Base-by-base conservation (phyloP, 2,888 invertebrate species). In the Bugula neritina region DNA sequence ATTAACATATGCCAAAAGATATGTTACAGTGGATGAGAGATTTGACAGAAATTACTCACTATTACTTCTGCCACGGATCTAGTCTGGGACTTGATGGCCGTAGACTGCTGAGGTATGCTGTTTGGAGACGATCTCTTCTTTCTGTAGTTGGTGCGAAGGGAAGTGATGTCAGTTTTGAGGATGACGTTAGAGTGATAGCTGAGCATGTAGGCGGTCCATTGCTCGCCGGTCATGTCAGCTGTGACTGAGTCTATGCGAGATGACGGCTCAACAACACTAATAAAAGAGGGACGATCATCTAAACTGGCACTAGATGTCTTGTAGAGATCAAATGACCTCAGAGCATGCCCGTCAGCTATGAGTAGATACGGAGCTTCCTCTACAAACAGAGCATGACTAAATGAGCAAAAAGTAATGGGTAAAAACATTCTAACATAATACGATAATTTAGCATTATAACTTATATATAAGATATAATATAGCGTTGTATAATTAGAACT, bases 201-300 rank as follows among this genome's bases (percentile, higher is more conserved):
- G 63, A 63, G 63, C 63, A 63, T 31, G 63, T 63, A 63, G 63
- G 63, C 63, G 2, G 27, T 25, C 63, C 63, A 63, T 31, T 29
- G 27, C 5, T 31, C n/a, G 10, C 63, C 63, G 13, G 31, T 63
- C n/a, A 63, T 27, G n/a, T 63, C 63, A 2, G 31, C 63, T 13
- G 63, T 31, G 27, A 63, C 31, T 2, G 63, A 63, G 34, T 63
- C 63, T 27, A 63, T 63, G 31, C 63, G 63, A 13, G 63, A 63
- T 21, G 34, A 25, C 25, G 31, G 34, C 2, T 63, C 31, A 2
- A 27, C 21, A 31, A 31, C 10, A 63, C 63, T 63, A 2, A 63
- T 27, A 27, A 63, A 63, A 13, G 63, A 63, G 3, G 63, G 63
- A 31, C 31, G 2, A 10, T 63, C 63, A n/a, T 63, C 31, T 17